These are phyloP conservation scores for Paralvinella palmiformis DNA, from an alignment of 1,140 invertebrate species.

Conservation along the genomic window DNA sequence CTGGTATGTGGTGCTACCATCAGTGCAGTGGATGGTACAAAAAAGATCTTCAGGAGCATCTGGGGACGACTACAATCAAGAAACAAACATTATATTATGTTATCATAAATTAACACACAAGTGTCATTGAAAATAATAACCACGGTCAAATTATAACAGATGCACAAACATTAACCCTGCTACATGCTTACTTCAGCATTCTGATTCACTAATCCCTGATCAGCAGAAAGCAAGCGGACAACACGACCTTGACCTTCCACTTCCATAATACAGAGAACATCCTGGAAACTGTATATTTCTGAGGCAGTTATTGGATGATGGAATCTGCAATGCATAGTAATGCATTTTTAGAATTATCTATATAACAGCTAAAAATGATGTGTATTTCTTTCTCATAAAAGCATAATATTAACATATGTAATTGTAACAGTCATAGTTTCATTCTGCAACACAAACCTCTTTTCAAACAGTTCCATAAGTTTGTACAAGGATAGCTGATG, in stretches of 20 bases:
- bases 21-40: constrained; percentile 49
- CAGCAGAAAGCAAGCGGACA: constrained; percentile 53
- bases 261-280: constrained; percentile 68
- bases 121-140: no score
- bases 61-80: constrained; percentile 21
- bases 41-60: constrained; percentile 44
- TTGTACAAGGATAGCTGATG: constrained; percentile 74
- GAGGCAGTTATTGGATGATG: constrained; percentile 71
- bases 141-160: no score
- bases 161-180: no score
- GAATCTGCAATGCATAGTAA: constrained; percentile 43
- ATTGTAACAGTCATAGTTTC: no score
- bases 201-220: no score
- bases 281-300: constrained; percentile 73
- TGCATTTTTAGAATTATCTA: no score
- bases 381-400: no score
- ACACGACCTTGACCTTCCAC: constrained; percentile 61
- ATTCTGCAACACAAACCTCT: constrained; percentile 54
- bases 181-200: no score
- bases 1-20: constrained; percentile 34
- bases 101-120: no score
- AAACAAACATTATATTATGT: neutral
- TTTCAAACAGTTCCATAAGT: constrained; percentile 78
- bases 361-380: no score
- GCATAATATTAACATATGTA: no score